Evolutionary conservation across 2,888 invertebrate species (phyloP), one percentile per base, ranked within the genome.

Genomic region (Melinaea menophilus): DNA sequence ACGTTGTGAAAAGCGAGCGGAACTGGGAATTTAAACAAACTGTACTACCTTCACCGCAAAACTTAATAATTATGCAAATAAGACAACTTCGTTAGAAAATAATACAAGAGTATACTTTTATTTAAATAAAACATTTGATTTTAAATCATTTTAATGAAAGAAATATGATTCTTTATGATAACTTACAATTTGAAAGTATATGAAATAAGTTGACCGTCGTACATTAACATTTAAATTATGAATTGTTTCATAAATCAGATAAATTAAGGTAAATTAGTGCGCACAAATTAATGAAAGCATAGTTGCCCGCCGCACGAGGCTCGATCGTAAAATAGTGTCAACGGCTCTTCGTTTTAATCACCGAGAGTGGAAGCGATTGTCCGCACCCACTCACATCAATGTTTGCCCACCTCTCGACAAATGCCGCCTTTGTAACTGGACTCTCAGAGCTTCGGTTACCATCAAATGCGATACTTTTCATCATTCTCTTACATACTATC

Each of bases 301-400:
- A 71, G 73, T 1, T 22, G 22, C 22, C 75, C 76, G 80, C 77
- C 78, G 79, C 76, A 79, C 78, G 72, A 76, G 75, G 78, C 74
- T 72, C 78, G 81, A 79, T 85, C 85, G 83, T 86, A 85, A 88
- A 88, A 86, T 85, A 85, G 85, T 88, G 88, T 88, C 88, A 86
- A 85, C 84, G 83, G 79, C 86, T 86, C 84, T 88, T 80, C 81
- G 79, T 79, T 88, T 90, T 90, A 90, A 90, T 90, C 88, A 90
- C 86, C 78, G 85, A 84, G 86, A 90, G 89, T 88, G 84, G 82
- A 76, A 80, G 81, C 82, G 84, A 85, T 86, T 85, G 89, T 86
- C 81, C 81, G 83, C 79, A 74, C 79, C 82, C 85, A 82, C 83
- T 86, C 81, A 72, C 76, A 74, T 76, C 78, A 74, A 71, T 88